These are phyloP conservation scores for Nannospalax galili DNA, from an alignment of 2,113 vertebrate genomes.

Conservation along the genomic window DNA sequence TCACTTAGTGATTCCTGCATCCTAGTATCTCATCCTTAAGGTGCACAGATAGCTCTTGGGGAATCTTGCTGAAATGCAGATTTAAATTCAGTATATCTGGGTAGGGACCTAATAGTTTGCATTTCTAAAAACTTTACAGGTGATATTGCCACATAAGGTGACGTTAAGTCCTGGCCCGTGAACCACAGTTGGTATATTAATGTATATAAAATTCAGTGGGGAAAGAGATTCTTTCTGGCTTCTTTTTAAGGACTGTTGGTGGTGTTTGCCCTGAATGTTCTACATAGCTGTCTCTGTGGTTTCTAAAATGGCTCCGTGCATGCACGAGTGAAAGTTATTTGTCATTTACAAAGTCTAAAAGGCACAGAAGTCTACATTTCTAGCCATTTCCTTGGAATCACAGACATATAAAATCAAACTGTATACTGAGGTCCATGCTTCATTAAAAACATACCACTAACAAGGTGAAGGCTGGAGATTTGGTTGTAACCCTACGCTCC, in stretches of 20 bases:
- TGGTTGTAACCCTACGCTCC: background rate
- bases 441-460: constrained; percentile 36
- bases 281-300: background rate
- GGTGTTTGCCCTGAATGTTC: background rate
- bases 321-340: constrained; percentile 48
- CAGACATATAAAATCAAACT: constrained; percentile 55
- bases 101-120: background rate
- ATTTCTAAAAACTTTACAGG: background rate
- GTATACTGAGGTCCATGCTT: constrained; percentile 31
- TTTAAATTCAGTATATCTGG: background rate
- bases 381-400: background rate
- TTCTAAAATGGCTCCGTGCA: background rate
- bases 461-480: background rate
- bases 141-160: background rate
- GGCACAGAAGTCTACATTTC: background rate
- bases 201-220: background rate
- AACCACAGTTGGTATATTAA: background rate
- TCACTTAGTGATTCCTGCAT: background rate
- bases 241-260: background rate
- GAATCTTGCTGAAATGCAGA: constrained; percentile 21
- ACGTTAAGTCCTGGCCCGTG: background rate
- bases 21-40: background rate
- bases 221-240: constrained; percentile 12
- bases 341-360: constrained; percentile 31
- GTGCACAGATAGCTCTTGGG: background rate